Base-by-base conservation (phyloP, 2,888 invertebrate species). In the Drosophila quinaria region DNA sequence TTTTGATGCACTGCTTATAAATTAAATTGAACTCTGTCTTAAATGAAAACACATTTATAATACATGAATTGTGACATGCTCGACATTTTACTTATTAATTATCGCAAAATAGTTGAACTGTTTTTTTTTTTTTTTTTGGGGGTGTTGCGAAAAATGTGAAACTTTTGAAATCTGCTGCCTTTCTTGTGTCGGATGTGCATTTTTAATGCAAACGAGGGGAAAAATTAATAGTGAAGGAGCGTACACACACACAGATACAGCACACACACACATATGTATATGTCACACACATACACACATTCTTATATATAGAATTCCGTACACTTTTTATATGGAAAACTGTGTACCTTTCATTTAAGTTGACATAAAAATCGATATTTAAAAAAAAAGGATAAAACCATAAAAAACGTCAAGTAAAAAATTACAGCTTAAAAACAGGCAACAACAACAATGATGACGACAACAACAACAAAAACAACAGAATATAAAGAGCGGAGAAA, bases 331-430 rank as follows among this genome's bases (percentile, higher is more conserved):
- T 78, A 81, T 80, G 85, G 78, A 79, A 87, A 89, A 87, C 86
- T 87, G 81, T 89, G 80, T 89, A 89, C 90, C 89, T 89, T 89
- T 84, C 89, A 89, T 89, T 88, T 81, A 81, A 87, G 84, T 87
- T 89, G 88, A 89, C 90, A 89, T 89, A 81, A 90, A 89, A 89
- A 89, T 89, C 89, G 87, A 89, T 89, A 90, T 87, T 82, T 79
- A 75, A 77, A 83, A 81, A 78, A 89, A 87, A 86, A 80, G 90
- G 82, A 87, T 85, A 87, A 87, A 78, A 72, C 65, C 78, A 78
- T 80, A 81, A 83, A 86, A 85, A 89, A 78, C 74, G 80, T 75
- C 78, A 87, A 89, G 87, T 81, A 87, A 87, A 87, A 86, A 87
- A 87, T 89, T 87, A 89, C 89, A 87, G 85, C 87, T 87, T 85